Base-by-base conservation (phyloP, 64 coral and sea anemone genomes). In the Dendronephthya gigantea region DNA sequence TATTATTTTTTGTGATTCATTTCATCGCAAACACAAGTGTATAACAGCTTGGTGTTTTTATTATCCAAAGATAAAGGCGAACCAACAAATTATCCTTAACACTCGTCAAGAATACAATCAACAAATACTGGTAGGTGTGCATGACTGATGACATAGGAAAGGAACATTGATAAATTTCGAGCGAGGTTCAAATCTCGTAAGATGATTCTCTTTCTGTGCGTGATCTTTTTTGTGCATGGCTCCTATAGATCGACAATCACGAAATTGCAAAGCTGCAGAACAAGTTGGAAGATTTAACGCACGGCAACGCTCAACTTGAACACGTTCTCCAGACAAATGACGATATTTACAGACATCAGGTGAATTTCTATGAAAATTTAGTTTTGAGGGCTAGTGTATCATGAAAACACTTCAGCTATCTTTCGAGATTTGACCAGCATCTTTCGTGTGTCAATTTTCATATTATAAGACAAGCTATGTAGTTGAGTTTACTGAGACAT, bases 281-380 rank as follows among this genome's bases (percentile, higher is more conserved):
- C 30, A 84, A 85, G n/a, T 85, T 98, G 16, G 95, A 98, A 36
- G 49, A 91, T 25, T 84, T 70, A 1, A 82, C 87, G 48, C 89
- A 93, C 50, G 87, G 74, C 62, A 98, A 98, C 83, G 91, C 88
- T 34, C 87, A 93, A 82, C 34, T 93, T 14, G 95, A 98, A 15
- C 95, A 98, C 43, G 82, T 88, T 49, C 88, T 98, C 76, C 47
- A 91, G 34, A 93, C 91, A 32, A 89, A 38, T 47, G 91, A 91
- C 47, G 88, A 87, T 28, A 86, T 76, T 35, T 91, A 87, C 35
- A 93, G 95, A 35, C 89, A 98, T 40, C 95, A 97, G 94, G 94
- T 97, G 17, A 62, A 17, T 3, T n/a, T n/a, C n/a, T n/a, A n/a
- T n/a, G n/a, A n/a, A n/a, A n/a, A n/a, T n/a, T n/a, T n/a, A n/a